Evolutionary conservation across 2,797 vertebrate genomes (phyloP).

Genomic region (Heterohyrax brucei): DNA sequence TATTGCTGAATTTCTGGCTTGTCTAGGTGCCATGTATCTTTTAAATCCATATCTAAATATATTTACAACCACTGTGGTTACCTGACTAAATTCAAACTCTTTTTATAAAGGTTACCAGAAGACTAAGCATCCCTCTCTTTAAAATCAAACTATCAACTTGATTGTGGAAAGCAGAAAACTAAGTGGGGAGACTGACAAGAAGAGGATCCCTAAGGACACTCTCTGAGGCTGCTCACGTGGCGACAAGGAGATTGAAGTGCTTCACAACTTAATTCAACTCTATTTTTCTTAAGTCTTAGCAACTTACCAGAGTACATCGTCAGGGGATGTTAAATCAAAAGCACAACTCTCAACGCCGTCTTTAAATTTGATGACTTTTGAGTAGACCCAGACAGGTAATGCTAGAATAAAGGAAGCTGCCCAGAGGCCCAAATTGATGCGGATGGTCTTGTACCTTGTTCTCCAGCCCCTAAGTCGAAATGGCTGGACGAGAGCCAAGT

Average conservation of each 20-base stretch:
- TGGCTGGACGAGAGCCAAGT: conserved; percentile 89
- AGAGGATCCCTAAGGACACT: conserved; percentile 63
- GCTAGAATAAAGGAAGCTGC: conserved; percentile 87
- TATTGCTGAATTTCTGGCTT: not conserved
- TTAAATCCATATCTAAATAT: conserved; percentile 60
- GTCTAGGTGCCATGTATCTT: not conserved
- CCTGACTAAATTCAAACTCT: conserved; percentile 50
- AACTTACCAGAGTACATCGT: conserved; percentile 88
- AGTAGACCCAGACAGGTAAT: conserved; percentile 88
- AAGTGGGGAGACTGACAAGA: not conserved
- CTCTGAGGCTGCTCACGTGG: not conserved
- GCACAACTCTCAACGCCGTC: conserved; percentile 90
- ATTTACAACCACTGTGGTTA: not conserved
- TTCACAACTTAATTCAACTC: conserved; percentile 80
- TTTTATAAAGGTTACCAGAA: conserved; percentile 46
- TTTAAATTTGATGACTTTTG: conserved; percentile 90
- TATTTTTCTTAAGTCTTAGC: conserved; percentile 77
- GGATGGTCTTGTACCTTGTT: conserved; percentile 88
- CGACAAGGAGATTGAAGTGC: conserved; percentile 71
- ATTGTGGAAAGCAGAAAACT: conserved; percentile 46
- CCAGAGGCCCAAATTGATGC: conserved; percentile 89
- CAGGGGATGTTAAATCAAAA: conserved; percentile 89
- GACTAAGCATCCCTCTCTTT: not conserved
- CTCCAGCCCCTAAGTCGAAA: conserved; percentile 88
- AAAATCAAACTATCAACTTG: conserved; percentile 56